phyloP scores from a whole-genome alignment of 2,797 vertebrate species.

The Eurystomus glaucurus region DNA sequence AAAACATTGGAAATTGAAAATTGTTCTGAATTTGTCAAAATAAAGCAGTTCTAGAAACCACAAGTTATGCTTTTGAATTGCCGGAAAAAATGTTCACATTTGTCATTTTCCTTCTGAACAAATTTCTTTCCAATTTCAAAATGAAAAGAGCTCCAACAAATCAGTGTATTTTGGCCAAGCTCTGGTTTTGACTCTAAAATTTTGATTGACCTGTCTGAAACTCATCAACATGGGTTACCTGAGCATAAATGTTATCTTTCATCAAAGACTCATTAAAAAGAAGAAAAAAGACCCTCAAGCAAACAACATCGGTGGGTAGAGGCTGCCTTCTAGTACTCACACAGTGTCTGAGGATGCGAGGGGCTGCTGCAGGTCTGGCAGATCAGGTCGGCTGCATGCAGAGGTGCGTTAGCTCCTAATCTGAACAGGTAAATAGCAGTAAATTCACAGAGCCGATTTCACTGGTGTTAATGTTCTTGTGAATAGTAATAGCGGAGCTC shows the following conservation, averaged over 20 bases:
- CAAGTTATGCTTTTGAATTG: not conserved
- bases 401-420: not conserved
- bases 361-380: not conserved
- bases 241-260: not conserved
- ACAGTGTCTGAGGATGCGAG: not conserved
- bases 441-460: constrained; percentile 53
- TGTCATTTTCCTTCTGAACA: not conserved
- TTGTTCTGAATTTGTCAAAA: not conserved
- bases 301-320: not conserved
- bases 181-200: not conserved
- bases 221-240: not conserved
- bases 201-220: not conserved
- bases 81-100: not conserved
- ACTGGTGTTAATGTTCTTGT: constrained; percentile 34
- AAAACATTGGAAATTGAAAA: not conserved
- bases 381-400: not conserved
- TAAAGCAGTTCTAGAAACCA: not conserved
- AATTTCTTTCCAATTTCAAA: not conserved
- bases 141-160: not conserved
- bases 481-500: constrained; percentile 45
- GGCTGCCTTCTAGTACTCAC: not conserved
- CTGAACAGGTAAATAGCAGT: constrained; percentile 57
- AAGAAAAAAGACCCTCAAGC: not conserved
- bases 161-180: not conserved
- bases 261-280: not conserved